phyloP scores from a whole-genome alignment of 2,113 vertebrate genomes.

The Xiphophorus couchianus region DNA sequence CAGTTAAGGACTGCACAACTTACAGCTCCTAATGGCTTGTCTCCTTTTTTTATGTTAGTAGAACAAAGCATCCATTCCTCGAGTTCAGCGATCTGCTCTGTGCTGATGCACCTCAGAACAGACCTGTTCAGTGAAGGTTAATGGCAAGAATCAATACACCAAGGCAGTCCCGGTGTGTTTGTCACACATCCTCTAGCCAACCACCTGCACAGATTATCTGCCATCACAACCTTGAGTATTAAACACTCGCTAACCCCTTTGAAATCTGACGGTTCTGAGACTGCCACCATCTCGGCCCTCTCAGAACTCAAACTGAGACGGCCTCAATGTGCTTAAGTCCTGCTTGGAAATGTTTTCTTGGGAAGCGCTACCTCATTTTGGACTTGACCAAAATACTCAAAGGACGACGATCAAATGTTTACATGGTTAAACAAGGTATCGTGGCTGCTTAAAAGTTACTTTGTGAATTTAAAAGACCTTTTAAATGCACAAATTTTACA shows the following conservation, averaged over 20 bases:
- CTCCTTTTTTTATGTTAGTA: no score
- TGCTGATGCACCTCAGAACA: not conserved
- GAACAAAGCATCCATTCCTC: no score
- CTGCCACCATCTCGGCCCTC: not conserved
- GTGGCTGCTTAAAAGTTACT: not conserved
- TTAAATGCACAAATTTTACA: not conserved
- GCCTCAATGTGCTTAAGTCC: no score
- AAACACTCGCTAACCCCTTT: not conserved
- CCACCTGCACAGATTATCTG: not conserved
- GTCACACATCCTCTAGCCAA: not conserved
- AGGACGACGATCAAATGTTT: not conserved
- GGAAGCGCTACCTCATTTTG: not conserved
- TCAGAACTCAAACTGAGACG: not conserved
- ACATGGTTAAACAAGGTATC: not conserved
- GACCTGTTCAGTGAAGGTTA: not conserved
- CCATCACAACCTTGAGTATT: not conserved
- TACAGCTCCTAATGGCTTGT: no score
- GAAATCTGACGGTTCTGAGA: not conserved
- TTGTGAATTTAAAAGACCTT: not conserved
- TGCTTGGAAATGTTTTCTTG: not conserved
- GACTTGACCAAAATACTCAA: not conserved
- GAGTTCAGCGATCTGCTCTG: no score
- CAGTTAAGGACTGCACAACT: no score
- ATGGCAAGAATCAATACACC: not conserved
- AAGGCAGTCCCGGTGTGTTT: not conserved